These are phyloP conservation scores for Dermochelys coriacea DNA, from an alignment of 2,797 vertebrate genomes.

Conservation along the genomic window DNA sequence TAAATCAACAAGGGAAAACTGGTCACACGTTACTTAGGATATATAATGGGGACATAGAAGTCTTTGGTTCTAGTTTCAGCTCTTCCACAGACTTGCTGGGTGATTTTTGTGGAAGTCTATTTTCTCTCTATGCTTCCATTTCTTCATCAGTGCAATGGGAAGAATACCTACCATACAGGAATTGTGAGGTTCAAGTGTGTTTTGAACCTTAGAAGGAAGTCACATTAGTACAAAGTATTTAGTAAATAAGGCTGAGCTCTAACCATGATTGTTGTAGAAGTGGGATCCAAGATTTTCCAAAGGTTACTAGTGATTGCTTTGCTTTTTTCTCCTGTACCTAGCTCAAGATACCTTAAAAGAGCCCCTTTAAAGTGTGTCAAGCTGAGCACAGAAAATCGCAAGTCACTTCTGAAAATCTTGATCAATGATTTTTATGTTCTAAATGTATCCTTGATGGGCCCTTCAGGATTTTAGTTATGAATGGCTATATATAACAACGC, in stretches of 20 bases:
- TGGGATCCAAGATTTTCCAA: background rate
- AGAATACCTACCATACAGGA: background rate
- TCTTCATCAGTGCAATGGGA: background rate
- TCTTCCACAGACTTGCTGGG: background rate
- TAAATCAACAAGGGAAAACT: background rate
- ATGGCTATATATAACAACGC: background rate
- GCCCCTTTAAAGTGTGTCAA: background rate
- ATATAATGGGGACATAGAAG: background rate
- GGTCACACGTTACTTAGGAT: background rate
- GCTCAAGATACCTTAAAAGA: background rate
- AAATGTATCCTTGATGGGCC: background rate
- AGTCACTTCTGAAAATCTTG: slow-evolving; percentile 2
- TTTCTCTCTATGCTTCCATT: background rate
- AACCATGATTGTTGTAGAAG: background rate
- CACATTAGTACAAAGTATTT: background rate
- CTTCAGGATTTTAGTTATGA: background rate
- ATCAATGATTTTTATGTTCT: background rate
- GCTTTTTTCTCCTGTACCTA: background rate
- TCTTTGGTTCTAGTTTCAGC: background rate
- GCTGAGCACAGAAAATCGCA: background rate
- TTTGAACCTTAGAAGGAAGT: background rate
- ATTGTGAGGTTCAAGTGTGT: background rate
- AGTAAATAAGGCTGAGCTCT: background rate
- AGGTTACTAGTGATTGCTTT: background rate
- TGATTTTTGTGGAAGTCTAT: background rate